Percentiles rank a stretch among this genome's conserved stretches.
phyloP scores from a whole-genome alignment of 2,797 vertebrate species.

The Clamator glandarius region DNA sequence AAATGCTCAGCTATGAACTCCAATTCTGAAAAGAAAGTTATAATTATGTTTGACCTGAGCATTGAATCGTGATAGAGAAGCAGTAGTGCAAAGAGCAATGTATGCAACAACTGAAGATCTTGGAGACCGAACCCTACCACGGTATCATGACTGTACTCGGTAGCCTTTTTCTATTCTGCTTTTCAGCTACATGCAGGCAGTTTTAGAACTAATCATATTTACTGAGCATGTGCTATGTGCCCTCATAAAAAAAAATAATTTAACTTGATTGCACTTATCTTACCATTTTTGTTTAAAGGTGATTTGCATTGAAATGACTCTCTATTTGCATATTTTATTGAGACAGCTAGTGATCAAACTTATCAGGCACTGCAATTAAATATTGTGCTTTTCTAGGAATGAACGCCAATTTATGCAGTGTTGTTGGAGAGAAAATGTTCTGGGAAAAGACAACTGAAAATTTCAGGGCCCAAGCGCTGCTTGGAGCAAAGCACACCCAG shows the following conservation, averaged over 20 bases:
- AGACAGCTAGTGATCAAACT: slow-evolving; percentile 64
- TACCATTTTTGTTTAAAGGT: slow-evolving; percentile 66
- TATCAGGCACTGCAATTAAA: slow-evolving; percentile 65
- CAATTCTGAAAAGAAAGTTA: neutral
- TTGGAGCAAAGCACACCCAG: neutral
- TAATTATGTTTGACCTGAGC: slow-evolving; percentile 12
- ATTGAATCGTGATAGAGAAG: neutral
- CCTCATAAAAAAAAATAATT: slow-evolving; percentile 42
- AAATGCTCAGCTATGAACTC: neutral
- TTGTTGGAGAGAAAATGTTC: slow-evolving; percentile 47
- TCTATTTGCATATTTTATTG: slow-evolving; percentile 69
- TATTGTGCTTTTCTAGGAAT: slow-evolving; percentile 66
- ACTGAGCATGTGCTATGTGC: neutral
- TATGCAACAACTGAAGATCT: neutral
- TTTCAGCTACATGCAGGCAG: neutral
- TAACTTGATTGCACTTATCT: slow-evolving; percentile 57
- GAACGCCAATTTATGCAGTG: slow-evolving; percentile 46
- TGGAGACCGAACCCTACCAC: neutral
- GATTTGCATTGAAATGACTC: slow-evolving; percentile 57
- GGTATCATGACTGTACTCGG: neutral
- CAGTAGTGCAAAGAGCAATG: neutral
- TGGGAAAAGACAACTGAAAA: slow-evolving; percentile 37
- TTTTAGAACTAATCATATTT: slow-evolving; percentile 38
- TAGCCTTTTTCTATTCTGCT: neutral
- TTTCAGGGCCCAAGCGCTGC: neutral